Evolutionary conservation across 2,113 vertebrate genomes (phyloP), one percentile per base, ranked within the genome.

Genomic region (Camarhynchus parvulus): DNA sequence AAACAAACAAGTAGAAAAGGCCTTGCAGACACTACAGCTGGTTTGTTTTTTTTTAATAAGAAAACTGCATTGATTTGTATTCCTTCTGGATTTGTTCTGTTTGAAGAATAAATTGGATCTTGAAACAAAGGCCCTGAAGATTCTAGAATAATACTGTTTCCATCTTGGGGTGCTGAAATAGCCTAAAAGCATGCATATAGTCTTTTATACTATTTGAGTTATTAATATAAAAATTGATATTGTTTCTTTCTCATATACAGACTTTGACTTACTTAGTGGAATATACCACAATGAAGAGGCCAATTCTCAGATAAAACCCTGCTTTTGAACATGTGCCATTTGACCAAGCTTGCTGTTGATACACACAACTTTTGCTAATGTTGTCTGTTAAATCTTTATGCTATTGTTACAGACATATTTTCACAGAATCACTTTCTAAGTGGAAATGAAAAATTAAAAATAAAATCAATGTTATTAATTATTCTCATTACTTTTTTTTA

Each of bases 21-120:
- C 12, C 31, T 89, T 85, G 24, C 23, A 75, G 49, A 61, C 11
- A 41, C 8, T 61, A 33, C 19, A 31, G 13, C 2, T 49, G 10
- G 13, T n/a, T 53, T 47, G 18, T 4, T 39, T 47, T 62, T 33
- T 67, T 61, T 33, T 7, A 68, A 81, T 46, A 28, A 61, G 35
- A 19, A 83, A 73, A 33, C 13, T 13, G 3, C 44, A 83, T 68
- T 83, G 67, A 90, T 92, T 87, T 87, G 3, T 91, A 74, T 64
- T 90, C 41, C 53, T 78, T 95, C 74, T 82, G 55, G 82, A 76
- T 79, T 73, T 80, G 7, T 92, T 90, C 19, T 79, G 27, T 79
- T 94, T 87, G 62, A 90, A 87, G 67, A 91, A 64, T 66, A 90
- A 82, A 83, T 58, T 85, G 20, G 24, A 67, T 82, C 53, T 64